Percentiles rank a stretch among this genome's conserved stretches.
Conservation (phyloP, 2,888 invertebrate genomes). For the Drymonia ruficornis region DNA sequence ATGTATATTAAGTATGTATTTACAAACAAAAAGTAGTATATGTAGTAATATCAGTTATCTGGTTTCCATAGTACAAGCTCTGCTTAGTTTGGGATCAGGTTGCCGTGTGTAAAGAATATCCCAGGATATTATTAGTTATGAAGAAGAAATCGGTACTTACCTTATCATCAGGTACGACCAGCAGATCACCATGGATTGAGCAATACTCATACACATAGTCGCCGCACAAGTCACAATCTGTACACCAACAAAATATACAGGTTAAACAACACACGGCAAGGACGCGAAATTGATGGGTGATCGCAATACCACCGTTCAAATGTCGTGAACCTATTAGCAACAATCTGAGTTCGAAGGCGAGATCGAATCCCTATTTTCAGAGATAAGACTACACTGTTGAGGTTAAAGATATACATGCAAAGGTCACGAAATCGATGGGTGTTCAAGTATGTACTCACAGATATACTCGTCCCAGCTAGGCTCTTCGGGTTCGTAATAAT, state of each 20-base stretch:
- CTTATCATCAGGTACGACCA: constrained; percentile 59
- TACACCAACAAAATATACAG: constrained; percentile 4
- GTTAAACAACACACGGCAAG: constrained; percentile 14
- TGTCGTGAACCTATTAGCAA: too few species aligned
- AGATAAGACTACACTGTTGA: too few species aligned
- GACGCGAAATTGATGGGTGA: not conserved
- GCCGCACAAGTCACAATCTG: constrained; percentile 54
- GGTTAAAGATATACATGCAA: not conserved
- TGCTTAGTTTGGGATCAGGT: too few species aligned
- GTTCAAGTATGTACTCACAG: constrained; percentile 36
- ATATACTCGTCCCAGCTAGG: constrained; percentile 50
- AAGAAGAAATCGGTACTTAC: constrained; percentile 35
- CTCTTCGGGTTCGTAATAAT: constrained; percentile 52
- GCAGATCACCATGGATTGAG: constrained; percentile 54
- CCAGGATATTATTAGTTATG: too few species aligned
- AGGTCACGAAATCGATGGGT: not conserved
- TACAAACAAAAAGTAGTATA: too few species aligned
- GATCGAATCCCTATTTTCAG: too few species aligned
- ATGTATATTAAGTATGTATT: too few species aligned
- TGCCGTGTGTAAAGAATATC: too few species aligned
- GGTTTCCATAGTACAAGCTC: too few species aligned
- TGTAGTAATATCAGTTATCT: too few species aligned
- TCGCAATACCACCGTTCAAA: not conserved
- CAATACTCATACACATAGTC: constrained; percentile 63
- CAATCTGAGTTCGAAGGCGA: too few species aligned